Evolutionary conservation across 1,140 invertebrate genomes (phyloP), one percentile per base, ranked within the genome.

Genomic region (Bombus pascuorum): DNA sequence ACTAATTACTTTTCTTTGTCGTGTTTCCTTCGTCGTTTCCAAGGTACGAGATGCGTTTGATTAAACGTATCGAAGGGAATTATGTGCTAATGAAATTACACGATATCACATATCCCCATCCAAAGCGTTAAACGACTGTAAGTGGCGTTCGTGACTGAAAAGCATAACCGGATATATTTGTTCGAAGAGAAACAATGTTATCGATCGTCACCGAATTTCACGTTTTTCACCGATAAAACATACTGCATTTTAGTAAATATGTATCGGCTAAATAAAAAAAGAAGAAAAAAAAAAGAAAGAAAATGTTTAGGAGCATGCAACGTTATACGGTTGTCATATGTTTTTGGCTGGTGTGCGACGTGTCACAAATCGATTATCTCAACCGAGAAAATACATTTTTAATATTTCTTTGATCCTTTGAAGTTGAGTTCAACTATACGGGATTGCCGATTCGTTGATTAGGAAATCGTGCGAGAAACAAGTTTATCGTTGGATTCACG

Each of bases 131-230:
- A 71, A 25, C 32, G 32, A 5, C 1, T 15, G 13, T 28, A n/a
- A 80, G 18, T 13, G 39, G 13, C 10, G 25, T 72, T 85, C 76
- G 76, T 85, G 83, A 85, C 68, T 28, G 13, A 34, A 28, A 53
- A 65, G 72, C 28, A 72, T 79, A 72, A 72, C 22, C 37, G 42
- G 15, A 32, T 44, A 44, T 12, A 34, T 57, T 44, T 47, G 6
- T n/a, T 34, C 12, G 12, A 34, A 13, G 4, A 28, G 37, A 32
- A n/a, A 15, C 6, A 47, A 47, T 22, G 34, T 18, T 32, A 65
- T 85, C 83, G 83, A 85, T 80, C 53, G 53, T 5, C n/a, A 1
- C 8, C 42, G 3, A 83, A 78, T 70, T 57, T 80, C 53, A 0
- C 10, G 34, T 12, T 59, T 12, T 8, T 37, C 12, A 1, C 2